Percentiles rank a stretch among this genome's conserved stretches.
phyloP scores from a whole-genome alignment of 2,113 vertebrate genomes.

The Syngnathus typhle region DNA sequence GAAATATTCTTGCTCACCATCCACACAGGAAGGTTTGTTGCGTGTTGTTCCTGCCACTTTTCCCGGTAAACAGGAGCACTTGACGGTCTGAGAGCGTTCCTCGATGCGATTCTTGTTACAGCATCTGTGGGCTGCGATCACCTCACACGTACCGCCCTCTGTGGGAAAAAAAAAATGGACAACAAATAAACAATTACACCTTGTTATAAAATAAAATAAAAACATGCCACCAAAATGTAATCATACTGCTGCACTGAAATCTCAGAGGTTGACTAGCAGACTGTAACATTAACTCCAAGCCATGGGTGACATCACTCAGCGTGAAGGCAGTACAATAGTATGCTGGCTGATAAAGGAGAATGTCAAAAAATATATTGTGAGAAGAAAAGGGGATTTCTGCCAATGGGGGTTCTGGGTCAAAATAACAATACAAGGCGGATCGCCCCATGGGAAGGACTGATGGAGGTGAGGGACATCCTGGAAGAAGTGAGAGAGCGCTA shows the following conservation, averaged over 20 bases:
- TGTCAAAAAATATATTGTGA: slow-evolving; percentile 43
- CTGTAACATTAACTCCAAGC: slow-evolving; percentile 29
- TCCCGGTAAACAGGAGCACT: slow-evolving; percentile 97
- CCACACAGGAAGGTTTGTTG: slow-evolving; percentile 97
- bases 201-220: not conserved
- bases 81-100: slow-evolving; percentile 97
- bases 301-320: slow-evolving; percentile 40
- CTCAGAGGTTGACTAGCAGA: slow-evolving; percentile 14
- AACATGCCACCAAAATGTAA: not conserved
- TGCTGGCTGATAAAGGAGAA: slow-evolving; percentile 49
- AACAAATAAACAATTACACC: slow-evolving; percentile 15
- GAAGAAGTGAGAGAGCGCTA: slow-evolving; percentile 35
- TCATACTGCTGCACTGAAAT: not conserved
- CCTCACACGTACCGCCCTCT: slow-evolving; percentile 98
- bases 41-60: slow-evolving; percentile 98
- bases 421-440: slow-evolving; percentile 59
- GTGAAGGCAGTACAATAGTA: slow-evolving; percentile 41
- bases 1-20: slow-evolving; percentile 76
- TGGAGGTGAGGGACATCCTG: slow-evolving; percentile 30
- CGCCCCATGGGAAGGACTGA: slow-evolving; percentile 48
- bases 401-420: slow-evolving; percentile 53
- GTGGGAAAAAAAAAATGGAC: slow-evolving; percentile 64
- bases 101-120: slow-evolving; percentile 99
- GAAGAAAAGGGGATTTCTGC: slow-evolving; percentile 39
- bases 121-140: slow-evolving; percentile 97